Evolutionary conservation across 2,113 vertebrate genomes (phyloP).

Genomic region (Megatriorchis doriae): DNA sequence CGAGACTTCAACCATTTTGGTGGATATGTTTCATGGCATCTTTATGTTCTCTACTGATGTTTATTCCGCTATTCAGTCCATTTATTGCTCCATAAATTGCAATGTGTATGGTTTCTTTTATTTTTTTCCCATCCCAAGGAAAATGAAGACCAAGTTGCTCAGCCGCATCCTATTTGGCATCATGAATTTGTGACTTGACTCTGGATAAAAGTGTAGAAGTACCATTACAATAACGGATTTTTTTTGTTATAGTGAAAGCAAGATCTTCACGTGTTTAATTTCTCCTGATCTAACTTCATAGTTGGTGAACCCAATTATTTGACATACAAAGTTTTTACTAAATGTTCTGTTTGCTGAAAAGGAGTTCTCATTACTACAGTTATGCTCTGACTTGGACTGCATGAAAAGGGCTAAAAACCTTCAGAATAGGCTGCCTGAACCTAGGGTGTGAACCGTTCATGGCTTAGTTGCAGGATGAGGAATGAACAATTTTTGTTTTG

Average conservation of each 20-base stretch:
- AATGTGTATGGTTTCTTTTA: constrained; percentile 20
- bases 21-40: constrained; percentile 42
- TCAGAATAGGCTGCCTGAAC: background rate
- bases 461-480: background rate
- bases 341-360: background rate
- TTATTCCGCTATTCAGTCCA: constrained; percentile 55
- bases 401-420: background rate
- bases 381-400: background rate
- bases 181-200: constrained; percentile 27
- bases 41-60: constrained; percentile 49
- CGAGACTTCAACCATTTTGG: constrained; percentile 35
- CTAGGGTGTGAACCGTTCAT: background rate
- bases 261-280: background rate
- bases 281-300: constrained; percentile 9
- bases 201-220: background rate
- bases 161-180: background rate
- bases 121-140: constrained; percentile 21
- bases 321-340: background rate
- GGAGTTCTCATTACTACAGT: background rate
- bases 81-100: constrained; percentile 57
- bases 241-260: background rate
- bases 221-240: background rate
- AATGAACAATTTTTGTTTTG: background rate
- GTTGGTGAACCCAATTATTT: constrained; percentile 1
- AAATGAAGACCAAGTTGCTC: constrained; percentile 49